Base-by-base conservation (phyloP, 2,113 vertebrate genomes). In the Caretta caretta region DNA sequence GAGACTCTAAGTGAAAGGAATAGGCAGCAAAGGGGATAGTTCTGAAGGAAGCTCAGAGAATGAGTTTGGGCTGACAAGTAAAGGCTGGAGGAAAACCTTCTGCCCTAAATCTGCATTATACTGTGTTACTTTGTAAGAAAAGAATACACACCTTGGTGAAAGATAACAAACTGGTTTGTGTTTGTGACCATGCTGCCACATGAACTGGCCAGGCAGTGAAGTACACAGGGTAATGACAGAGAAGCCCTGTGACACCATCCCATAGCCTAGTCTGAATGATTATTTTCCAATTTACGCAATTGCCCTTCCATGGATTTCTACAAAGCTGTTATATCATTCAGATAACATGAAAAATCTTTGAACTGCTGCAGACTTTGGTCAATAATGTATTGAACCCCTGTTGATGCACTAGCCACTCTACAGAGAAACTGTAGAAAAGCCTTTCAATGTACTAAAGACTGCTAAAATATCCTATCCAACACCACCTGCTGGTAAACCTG, bases 251-350 rank as follows among this genome's bases (percentile, higher is more conserved):
- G 35, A 72, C 17, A 13, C 48, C 35, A 83, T 93, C 27, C 48
- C 0, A 0, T 53, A 22, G 50, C 27, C 38, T 95, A 59, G 29
- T 4, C 72, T 59, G 14, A 3, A 29, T 2, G 42, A 48, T 85
- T 76, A 81, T 57, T 62, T 91, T 17, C 24, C 72, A 92, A 35
- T 48, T 80, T 53, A 89, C 29, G n/a, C 8, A 81, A 65, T 2
- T 81, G 24, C 2, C 90, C 12, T 50, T 42, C 25, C 75, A 62
- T 0, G 0, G 0, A 19, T 83, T 88, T 78, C 42, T 90, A 19
- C 13, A 49, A 62, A 10, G 24, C 59, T 93, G 12, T 65, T 56
- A 89, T 0, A 81, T 35, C 29, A 85, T 29, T 35, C 35, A 86
- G 50, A 65, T 22, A 88, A 51, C 29, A 80, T 10, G 65, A 87